A percentile compares a stretch with the other conserved stretches of the same genome.
These are phyloP conservation scores for Trichonephila inaurata DNA, from an alignment of 1,140 invertebrate genomes.

Conservation along the genomic window DNA sequence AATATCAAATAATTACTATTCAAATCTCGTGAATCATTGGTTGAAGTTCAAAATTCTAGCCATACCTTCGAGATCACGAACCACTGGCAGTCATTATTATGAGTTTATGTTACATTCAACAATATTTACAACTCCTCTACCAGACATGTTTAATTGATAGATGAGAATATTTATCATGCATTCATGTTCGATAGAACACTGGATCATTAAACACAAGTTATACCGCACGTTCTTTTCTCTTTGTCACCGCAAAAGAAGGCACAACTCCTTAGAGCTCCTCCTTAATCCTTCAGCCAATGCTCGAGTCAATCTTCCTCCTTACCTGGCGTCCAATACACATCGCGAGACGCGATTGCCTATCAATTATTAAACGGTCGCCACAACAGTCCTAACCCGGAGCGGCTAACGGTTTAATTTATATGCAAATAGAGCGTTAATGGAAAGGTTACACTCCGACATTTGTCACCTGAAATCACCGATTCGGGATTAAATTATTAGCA, in stretches of 20 bases:
- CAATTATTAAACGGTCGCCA: not conserved
- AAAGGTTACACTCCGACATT: not conserved
- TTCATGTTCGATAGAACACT: too few relatives aligned
- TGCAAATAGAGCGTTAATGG: slow-evolving; percentile 67
- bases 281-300: not conserved
- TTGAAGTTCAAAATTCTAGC: too few relatives aligned
- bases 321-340: not conserved
- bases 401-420: slow-evolving; percentile 60
- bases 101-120: too few relatives aligned
- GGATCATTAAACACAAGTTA: too few relatives aligned
- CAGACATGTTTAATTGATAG: too few relatives aligned
- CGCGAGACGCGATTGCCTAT: not conserved
- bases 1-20: too few relatives aligned
- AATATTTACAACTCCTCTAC: too few relatives aligned
- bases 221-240: not conserved
- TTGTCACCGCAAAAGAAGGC: too few relatives aligned
- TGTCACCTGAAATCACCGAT: slow-evolving; percentile 28
- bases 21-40: too few relatives aligned
- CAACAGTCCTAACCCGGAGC: not conserved
- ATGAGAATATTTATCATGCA: too few relatives aligned
- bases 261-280: not conserved
- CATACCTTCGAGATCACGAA: too few relatives aligned
- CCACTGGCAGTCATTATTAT: too few relatives aligned
- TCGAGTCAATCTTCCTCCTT: not conserved
- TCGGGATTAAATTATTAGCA: slow-evolving; percentile 45